Evolutionary conservation across 2,888 invertebrate species (phyloP).

Genomic region (Sycophila texana): DNA sequence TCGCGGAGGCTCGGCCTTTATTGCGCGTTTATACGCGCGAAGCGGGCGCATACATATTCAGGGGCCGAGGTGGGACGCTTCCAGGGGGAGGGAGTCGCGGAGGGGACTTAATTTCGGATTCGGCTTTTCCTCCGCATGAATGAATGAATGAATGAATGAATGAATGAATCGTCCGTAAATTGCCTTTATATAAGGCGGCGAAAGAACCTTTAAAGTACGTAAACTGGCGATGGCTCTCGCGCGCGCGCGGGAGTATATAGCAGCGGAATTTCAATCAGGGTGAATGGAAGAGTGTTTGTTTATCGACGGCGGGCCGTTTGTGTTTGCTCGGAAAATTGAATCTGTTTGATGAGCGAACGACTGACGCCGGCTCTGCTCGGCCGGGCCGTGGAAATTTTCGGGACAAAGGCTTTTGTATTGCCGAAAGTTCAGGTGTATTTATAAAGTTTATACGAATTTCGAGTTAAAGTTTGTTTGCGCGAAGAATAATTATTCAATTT

Average conservation of each 20-base stretch:
- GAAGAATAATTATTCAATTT: too few relatives aligned
- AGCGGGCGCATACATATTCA: conserved; percentile 39
- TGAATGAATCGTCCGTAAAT: conserved; percentile 38
- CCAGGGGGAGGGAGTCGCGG: not conserved
- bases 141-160: conserved; percentile 22
- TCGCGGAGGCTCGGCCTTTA: conserved; percentile 12
- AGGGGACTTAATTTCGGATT: conserved; percentile 29
- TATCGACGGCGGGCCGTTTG: not conserved
- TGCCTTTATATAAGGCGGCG: conserved; percentile 36
- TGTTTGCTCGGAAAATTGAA: conserved; percentile 7
- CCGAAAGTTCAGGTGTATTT: too few relatives aligned
- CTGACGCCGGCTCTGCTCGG: not conserved
- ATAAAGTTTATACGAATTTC: too few relatives aligned
- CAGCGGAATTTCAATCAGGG: conserved; percentile 39
- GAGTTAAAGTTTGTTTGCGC: too few relatives aligned
- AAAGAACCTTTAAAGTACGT: conserved; percentile 29
- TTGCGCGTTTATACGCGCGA: not conserved
- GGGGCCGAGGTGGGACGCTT: not conserved
- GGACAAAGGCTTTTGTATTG: too few relatives aligned
- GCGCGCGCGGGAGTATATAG: not conserved
- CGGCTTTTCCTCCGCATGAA: conserved; percentile 25
- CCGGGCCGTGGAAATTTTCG: too few relatives aligned
- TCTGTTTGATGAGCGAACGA: conserved; percentile 1
- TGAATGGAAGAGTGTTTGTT: conserved; percentile 29
- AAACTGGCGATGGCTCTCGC: conserved; percentile 10